Percentiles rank a stretch among this genome's conserved stretches.
These are phyloP conservation scores for Drosophila serrata DNA, from an alignment of 1,140 invertebrate genomes.

Conservation along the genomic window DNA sequence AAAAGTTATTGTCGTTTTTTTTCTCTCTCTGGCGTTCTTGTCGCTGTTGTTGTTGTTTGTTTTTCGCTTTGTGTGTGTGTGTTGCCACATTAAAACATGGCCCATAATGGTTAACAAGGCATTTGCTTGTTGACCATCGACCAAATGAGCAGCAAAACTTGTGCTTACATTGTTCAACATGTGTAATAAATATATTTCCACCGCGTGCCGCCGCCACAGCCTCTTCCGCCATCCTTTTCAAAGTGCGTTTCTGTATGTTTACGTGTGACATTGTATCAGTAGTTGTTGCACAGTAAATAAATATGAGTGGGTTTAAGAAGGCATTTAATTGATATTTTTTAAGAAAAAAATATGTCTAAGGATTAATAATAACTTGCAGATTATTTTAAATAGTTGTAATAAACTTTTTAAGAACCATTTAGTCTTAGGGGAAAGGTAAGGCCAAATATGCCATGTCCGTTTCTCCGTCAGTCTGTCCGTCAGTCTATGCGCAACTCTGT, in stretches of 20 bases:
- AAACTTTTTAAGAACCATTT: no score
- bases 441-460: neutral
- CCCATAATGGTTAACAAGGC: constrained; percentile 82
- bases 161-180: constrained; percentile 81
- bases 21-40: constrained; percentile 22
- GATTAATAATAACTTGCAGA: neutral
- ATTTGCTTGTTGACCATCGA: constrained; percentile 78
- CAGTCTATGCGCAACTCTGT: neutral
- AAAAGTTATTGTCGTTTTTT: constrained; percentile 76
- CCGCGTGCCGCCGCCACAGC: neutral
- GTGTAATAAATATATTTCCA: constrained; percentile 81
- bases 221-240: constrained; percentile 5
- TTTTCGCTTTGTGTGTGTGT: constrained; percentile 40
- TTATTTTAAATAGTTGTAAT: neutral
- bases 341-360: neutral
- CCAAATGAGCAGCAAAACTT: constrained; percentile 75
- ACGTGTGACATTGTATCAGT: constrained; percentile 3
- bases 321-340: neutral
- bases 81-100: constrained; percentile 79
- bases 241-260: constrained; percentile 17
- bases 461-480: neutral
- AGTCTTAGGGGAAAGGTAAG: no score
- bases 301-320: no score
- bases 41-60: constrained; percentile 18
- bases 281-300: neutral